phyloP scores from a whole-genome alignment of 1,140 invertebrate genomes.

The Vollenhovia emeryi region DNA sequence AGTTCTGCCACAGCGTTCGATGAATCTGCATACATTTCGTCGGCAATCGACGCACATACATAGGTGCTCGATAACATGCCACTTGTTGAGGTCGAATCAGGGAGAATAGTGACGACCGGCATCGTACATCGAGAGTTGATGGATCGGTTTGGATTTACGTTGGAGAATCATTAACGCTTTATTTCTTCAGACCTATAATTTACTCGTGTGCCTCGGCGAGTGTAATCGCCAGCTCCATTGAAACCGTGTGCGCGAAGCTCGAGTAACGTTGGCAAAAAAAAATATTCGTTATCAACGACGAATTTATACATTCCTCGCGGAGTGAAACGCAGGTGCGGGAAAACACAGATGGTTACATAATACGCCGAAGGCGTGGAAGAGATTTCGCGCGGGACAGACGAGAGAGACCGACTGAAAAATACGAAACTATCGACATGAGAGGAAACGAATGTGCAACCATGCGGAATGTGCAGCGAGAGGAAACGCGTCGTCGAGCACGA shows the following conservation, averaged over 20 bases:
- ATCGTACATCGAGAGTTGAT: background rate
- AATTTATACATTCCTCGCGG: slow-evolving; percentile 6
- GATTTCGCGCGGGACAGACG: slow-evolving; percentile 20
- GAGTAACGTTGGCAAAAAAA: background rate
- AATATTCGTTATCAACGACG: slow-evolving; percentile 1
- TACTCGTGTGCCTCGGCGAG: background rate
- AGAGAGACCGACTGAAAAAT: slow-evolving; percentile 61
- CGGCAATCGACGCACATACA: background rate
- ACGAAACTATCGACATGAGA: slow-evolving; percentile 65
- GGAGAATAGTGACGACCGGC: background rate
- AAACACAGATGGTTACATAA: slow-evolving; percentile 42
- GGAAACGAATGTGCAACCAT: slow-evolving; percentile 68
- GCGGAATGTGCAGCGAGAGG: slow-evolving; percentile 50
- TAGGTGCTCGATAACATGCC: slow-evolving; percentile 6
- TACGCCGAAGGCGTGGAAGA: slow-evolving; percentile 48
- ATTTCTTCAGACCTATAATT: background rate
- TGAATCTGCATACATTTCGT: slow-evolving; percentile 21
- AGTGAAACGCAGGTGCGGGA: slow-evolving; percentile 1
- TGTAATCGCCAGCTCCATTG: background rate
- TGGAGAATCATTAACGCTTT: background rate
- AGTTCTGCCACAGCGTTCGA: slow-evolving; percentile 4
- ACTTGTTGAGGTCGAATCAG: slow-evolving; percentile 26
- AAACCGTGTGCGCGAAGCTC: background rate
- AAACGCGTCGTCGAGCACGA: slow-evolving; percentile 48
- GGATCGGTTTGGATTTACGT: background rate